phyloP scores from a whole-genome alignment of 1,140 invertebrate genomes.

The Saxidomus purpurata region DNA sequence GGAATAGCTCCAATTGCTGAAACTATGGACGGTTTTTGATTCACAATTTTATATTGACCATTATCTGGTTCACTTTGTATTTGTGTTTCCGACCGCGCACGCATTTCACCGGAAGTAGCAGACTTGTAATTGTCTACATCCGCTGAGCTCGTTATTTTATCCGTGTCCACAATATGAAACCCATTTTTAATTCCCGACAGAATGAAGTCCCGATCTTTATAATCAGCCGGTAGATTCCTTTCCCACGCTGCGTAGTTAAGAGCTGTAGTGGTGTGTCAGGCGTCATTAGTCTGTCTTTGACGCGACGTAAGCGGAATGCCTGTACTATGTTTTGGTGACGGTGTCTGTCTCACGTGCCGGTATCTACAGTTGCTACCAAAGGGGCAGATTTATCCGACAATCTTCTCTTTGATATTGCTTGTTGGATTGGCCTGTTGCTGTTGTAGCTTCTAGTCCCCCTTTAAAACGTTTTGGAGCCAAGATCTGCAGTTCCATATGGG shows the following conservation, averaged over 20 bases:
- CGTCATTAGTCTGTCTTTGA: too few species aligned
- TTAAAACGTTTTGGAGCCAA: background rate
- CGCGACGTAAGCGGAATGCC: too few species aligned
- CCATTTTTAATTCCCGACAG: background rate
- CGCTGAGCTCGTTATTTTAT: background rate
- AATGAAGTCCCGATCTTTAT: background rate
- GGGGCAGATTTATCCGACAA: background rate
- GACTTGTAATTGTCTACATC: constrained; percentile 37
- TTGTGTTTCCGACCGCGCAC: constrained; percentile 39
- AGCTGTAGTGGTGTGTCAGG: background rate
- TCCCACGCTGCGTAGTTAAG: constrained; percentile 41
- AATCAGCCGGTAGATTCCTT: background rate
- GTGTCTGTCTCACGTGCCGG: background rate
- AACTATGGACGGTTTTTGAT: background rate
- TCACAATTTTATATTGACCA: constrained; percentile 4
- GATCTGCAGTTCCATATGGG: constrained; percentile 29
- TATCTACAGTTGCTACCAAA: background rate
- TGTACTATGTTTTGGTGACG: too few species aligned
- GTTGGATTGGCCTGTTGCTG: background rate
- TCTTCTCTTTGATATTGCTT: background rate
- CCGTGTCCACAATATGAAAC: too few species aligned
- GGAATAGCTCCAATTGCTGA: constrained; percentile 33
- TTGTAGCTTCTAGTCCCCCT: too few species aligned
- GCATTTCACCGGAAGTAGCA: background rate
- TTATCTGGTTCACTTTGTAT: constrained; percentile 23